phyloP scores from a whole-genome alignment of 2,888 invertebrate species.

The Tinea pellionella region DNA sequence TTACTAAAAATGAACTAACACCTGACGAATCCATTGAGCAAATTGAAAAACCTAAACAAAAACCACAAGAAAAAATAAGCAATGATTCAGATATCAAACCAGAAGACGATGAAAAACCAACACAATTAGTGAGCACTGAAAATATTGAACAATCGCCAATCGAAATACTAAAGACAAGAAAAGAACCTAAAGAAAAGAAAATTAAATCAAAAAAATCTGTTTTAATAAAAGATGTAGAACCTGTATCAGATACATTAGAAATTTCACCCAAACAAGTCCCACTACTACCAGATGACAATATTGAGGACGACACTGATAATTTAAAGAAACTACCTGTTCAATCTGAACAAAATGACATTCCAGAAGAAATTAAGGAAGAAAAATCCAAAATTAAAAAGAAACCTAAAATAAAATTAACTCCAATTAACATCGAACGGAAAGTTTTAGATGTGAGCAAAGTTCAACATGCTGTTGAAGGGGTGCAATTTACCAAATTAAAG shows the following conservation, averaged over 20 bases:
- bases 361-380: not conserved
- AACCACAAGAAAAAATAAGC: conserved; percentile 14
- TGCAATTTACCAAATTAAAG: conserved; percentile 76
- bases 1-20: conserved; percentile 12
- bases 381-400: conserved; percentile 7
- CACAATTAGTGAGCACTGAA: too few species aligned
- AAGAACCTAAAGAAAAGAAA: conserved; percentile 34
- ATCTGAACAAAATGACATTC: too few species aligned
- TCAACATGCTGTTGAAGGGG: conserved; percentile 71
- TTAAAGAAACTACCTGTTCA: too few species aligned
- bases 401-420: conserved; percentile 40
- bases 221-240: not conserved
- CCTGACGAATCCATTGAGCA: not conserved
- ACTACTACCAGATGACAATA: too few species aligned
- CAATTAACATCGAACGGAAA: conserved; percentile 73
- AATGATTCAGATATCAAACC: not conserved
- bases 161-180: too few species aligned
- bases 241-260: not conserved
- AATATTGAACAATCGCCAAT: too few species aligned
- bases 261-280: too few species aligned
- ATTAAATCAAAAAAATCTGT: not conserved
- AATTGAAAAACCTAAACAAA: conserved; percentile 13
- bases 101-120: too few species aligned
- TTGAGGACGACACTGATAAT: too few species aligned
- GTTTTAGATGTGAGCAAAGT: conserved; percentile 72